Evolutionary conservation across 2,888 invertebrate species (phyloP).

Genomic region (Agonopterix alstromeriana): DNA sequence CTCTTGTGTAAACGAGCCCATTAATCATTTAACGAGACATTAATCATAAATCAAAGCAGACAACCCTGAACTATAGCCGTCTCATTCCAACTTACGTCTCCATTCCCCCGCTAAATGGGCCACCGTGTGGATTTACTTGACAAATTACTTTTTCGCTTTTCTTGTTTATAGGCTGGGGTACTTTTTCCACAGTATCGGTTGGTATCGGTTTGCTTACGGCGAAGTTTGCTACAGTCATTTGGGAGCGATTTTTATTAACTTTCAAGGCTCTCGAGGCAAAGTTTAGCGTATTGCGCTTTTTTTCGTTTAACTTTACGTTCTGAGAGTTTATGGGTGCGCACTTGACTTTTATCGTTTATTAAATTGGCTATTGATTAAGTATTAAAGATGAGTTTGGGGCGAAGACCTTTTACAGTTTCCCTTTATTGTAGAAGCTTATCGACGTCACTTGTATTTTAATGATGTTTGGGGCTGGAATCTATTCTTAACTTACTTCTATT

Average conservation of each 20-base stretch:
- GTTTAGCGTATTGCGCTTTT: conserved; percentile 34
- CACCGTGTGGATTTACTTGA: conserved; percentile 63
- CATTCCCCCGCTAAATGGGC: conserved; percentile 39
- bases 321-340: conserved; percentile 42
- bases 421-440: no score
- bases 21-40: conserved; percentile 50
- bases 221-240: conserved; percentile 59
- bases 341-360: conserved; percentile 56
- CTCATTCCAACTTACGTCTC: conserved; percentile 25
- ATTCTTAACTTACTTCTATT: no score
- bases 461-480: no score
- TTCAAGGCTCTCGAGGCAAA: conserved; percentile 40
- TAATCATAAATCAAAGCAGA: conserved; percentile 44
- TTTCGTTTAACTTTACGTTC: conserved; percentile 52
- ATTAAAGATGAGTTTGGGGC: neutral
- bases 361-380: conserved; percentile 48
- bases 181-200: conserved; percentile 23
- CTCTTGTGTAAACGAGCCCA: conserved; percentile 35
- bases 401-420: no score
- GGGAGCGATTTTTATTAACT: conserved; percentile 71
- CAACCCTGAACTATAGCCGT: conserved; percentile 14
- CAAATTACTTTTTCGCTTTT: conserved; percentile 68
- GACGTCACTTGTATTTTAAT: no score
- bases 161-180: conserved; percentile 40
- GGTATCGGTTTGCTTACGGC: conserved; percentile 56